Evolutionary conservation across 2,797 vertebrate species (phyloP).

Genomic region (Brotula barbata): DNA sequence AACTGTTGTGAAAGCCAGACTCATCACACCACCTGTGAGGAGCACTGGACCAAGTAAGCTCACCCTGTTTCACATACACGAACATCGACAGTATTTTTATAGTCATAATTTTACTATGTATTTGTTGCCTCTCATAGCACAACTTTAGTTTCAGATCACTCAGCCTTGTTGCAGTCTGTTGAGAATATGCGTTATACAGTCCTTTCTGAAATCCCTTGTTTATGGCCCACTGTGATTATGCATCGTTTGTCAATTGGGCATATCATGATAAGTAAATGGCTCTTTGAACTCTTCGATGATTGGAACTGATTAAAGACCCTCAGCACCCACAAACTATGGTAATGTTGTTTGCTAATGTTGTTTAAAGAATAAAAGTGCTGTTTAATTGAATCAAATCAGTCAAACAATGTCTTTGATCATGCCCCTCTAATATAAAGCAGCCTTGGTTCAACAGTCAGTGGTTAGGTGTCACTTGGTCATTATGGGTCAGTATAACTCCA

Average conservation of each 20-base stretch:
- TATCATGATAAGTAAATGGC: slow-evolving; percentile 14
- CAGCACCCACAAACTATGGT: slow-evolving; percentile 3
- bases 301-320: slow-evolving; percentile 8
- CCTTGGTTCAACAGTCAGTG: not conserved
- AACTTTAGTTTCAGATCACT: not conserved
- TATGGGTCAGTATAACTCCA: slow-evolving; percentile 44
- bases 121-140: not conserved
- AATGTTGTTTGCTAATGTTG: slow-evolving; percentile 2
- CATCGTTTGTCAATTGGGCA: slow-evolving; percentile 4
- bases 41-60: slow-evolving; percentile 63
- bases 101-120: not conserved
- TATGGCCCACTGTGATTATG: slow-evolving; percentile 3
- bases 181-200: not conserved
- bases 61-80: no score
- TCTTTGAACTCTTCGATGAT: not conserved
- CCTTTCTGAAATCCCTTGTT: not conserved
- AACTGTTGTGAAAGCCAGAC: slow-evolving; percentile 47
- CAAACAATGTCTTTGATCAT: slow-evolving; percentile 16
- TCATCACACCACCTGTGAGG: slow-evolving; percentile 50
- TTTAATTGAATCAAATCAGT: slow-evolving; percentile 38
- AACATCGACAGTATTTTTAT: not conserved
- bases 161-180: slow-evolving; percentile 3
- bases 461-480: slow-evolving; percentile 7
- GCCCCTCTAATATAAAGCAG: no score
- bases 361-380: not conserved